Evolutionary conservation across 2,888 invertebrate genomes (phyloP), one percentile per base, ranked within the genome.

Genomic region (Trissoscelio sp.): DNA sequence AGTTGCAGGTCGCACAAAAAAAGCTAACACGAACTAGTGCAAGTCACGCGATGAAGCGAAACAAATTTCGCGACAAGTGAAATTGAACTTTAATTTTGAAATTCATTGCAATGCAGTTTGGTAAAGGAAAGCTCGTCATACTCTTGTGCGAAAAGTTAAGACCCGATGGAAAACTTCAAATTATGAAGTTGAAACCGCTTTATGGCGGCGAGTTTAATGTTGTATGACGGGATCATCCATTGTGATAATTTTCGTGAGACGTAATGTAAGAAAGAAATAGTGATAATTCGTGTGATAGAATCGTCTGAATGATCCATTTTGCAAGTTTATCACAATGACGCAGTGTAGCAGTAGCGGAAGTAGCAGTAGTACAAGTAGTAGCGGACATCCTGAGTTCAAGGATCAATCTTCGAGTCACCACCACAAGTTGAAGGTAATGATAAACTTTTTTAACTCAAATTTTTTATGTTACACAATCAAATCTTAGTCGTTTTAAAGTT

Each of bases 321-420:
- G 42, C 5, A 31, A 67, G 42, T 60, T 66, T 60, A 11, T 42
- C 4, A 66, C 24, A 16, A 88, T 89, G 88, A 89, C 88, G 79
- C 89, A 89, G 80, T 88, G 87, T 66, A 88, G 88, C 72, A 89
- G 88, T 69, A 87, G 89, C 67, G 88, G 88, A 34, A 88, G 87
- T 80, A 88, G 87, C 53, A 88, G 88, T 74, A 89, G 88, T 75
- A 85, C 86, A 5, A 88, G 88, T 67, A 87, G 88, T 24, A 87
- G 83, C 57, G 81, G 85, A 57, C 86, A 85, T 58, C 85, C 83
- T 3, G 86, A 87, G 22, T 86, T 88, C 22, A 87, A 88, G 69
- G 86, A 87, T 57, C 84, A 83, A 20, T 44, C 78, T 83, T 39
- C 64, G 12, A 48, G 57, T 18, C 62, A 39, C 12, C 78, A 77